Evolutionary conservation across 2,888 invertebrate species (phyloP), one percentile per base, ranked within the genome.

Genomic region (Stenodema calcarata): DNA sequence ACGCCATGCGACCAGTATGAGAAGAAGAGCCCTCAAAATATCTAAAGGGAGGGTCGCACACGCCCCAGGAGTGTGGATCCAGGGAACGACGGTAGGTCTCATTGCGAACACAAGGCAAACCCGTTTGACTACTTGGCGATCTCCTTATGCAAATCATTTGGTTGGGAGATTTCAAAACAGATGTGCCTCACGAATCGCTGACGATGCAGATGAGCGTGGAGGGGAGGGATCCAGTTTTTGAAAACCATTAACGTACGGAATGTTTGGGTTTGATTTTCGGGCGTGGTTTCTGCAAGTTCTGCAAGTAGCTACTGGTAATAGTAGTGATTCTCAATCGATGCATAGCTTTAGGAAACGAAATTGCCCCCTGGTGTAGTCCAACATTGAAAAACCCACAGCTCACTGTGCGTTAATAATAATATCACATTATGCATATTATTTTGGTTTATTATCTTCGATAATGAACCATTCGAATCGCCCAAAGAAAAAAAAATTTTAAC

Each of bases 121-220:
- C 78, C 23, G 78, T 78, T 41, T 41, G 78, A 78, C 78, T 27
- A 18, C 78, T 78, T 78, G 41, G 27, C 78, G 78, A 44, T 78
- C 44, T 78, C 44, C 78, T 78, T 44, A 44, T 78, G 78, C 44
- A 44, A 78, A 73, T 73, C 73, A 73, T 14, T 73, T 9, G 41
- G 73, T 41, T 73, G 73, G 73, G 73, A 16, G 28, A 35, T 41
- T 73, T 73, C 73, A 73, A 35, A 73, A 73, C 73, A 73, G 73
- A 73, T 73, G 73, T 14, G 35, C 18, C 73, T 35, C 73, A n/a
- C 16, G 14, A 73, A 73, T 73, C 30, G 73, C 30, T n/a, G 1
- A 18, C 35, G 73, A 73, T 62, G 62, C 7, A 23, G 7, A 23
- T 47, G 1, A 47, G 16, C 1, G 47, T 47, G 12, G 23, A 9